Percentiles rank a stretch among this genome's conserved stretches.
These are phyloP conservation scores for Cichladusa arquata DNA, from an alignment of 2,113 vertebrate species.

Conservation along the genomic window DNA sequence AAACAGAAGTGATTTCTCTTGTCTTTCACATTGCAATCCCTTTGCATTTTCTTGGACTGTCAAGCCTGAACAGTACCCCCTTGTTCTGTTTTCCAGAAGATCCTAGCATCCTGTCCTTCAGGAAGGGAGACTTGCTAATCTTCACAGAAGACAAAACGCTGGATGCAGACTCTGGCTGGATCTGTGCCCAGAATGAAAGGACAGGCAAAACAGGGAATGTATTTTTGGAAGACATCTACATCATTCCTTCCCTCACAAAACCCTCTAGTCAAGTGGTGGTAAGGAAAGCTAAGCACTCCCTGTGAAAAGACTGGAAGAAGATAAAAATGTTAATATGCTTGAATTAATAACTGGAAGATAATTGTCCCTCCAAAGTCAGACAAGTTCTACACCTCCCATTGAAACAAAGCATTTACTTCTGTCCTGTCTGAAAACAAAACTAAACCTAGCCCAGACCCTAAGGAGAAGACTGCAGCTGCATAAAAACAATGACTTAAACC, in stretches of 20 bases:
- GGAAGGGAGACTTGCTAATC: slow-evolving; percentile 88
- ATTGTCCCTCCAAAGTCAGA: background rate
- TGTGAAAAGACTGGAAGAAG: background rate
- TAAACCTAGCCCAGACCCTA: background rate
- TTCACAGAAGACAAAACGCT: slow-evolving; percentile 79
- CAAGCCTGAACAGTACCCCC: background rate
- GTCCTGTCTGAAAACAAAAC: background rate
- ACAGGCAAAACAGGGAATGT: slow-evolving; percentile 82
- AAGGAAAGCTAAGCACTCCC: slow-evolving; percentile 3
- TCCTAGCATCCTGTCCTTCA: slow-evolving; percentile 81
- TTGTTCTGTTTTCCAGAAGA: slow-evolving; percentile 77
- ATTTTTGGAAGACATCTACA: slow-evolving; percentile 75
- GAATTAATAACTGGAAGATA: background rate
- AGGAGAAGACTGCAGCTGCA: background rate
- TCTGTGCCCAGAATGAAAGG: slow-evolving; percentile 79
- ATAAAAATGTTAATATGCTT: background rate
- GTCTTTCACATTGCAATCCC: background rate
- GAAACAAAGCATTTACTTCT: background rate
- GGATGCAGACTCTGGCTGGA: slow-evolving; percentile 79
- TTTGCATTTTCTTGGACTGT: background rate
- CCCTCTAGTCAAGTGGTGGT: slow-evolving; percentile 89
- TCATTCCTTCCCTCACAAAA: slow-evolving; percentile 85
- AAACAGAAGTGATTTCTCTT: background rate
- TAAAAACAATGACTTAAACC: background rate
- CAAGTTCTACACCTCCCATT: background rate